phyloP scores from a whole-genome alignment of 2,797 vertebrate genomes.

The Rhinogobio ventralis region DNA sequence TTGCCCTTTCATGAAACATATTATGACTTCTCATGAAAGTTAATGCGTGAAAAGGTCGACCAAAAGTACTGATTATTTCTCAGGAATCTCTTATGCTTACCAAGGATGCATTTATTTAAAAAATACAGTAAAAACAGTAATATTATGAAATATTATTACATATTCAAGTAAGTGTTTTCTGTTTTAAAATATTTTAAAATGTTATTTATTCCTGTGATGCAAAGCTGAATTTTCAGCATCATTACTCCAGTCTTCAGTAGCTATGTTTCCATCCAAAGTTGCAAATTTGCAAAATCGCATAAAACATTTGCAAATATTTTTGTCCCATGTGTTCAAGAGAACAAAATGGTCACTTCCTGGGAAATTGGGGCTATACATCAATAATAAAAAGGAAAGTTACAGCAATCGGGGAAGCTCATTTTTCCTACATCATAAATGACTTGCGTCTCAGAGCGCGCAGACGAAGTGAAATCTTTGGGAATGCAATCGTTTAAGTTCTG shows the following conservation, averaged over 20 bases:
- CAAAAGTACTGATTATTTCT: background rate
- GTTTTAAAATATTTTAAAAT: background rate
- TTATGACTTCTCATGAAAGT: background rate
- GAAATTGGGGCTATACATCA: accelerated
- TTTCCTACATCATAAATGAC: background rate
- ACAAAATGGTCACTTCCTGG: too few species aligned
- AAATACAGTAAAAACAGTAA: background rate
- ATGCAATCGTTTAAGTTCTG: background rate
- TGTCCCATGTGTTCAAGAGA: background rate
- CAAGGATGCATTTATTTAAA: background rate
- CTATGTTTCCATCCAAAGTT: background rate
- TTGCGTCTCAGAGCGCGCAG: too few species aligned
- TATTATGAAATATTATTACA: background rate
- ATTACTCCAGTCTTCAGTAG: background rate
- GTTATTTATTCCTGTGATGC: background rate
- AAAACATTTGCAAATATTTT: background rate
- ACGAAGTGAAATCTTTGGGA: too few species aligned
- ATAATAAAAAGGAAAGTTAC: background rate
- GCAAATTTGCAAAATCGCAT: background rate
- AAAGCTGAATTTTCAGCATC: background rate
- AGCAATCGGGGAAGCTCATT: background rate
- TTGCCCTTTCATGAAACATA: background rate
- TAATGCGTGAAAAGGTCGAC: too few species aligned
- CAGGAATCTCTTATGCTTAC: background rate
- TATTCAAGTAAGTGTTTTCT: background rate